These are phyloP conservation scores for Thalassophryne amazonica DNA, from an alignment of 2,797 vertebrate genomes.

Conservation along the genomic window DNA sequence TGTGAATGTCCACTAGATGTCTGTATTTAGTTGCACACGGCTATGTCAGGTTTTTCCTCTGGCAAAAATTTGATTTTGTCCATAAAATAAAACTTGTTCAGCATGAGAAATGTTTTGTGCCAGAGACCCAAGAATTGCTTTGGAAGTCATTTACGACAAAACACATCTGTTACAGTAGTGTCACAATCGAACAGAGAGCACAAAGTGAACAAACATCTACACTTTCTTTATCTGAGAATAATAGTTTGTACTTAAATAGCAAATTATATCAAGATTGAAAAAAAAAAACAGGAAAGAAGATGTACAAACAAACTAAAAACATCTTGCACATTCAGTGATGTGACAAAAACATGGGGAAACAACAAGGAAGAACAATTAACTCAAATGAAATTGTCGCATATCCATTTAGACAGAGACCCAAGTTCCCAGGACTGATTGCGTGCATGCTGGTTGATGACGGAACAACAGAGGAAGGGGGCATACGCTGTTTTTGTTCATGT, in stretches of 20 bases:
- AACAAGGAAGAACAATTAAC: constrained; percentile 58
- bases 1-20: constrained; percentile 43
- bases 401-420: constrained; percentile 15
- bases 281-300: constrained; percentile 72
- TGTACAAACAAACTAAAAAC: constrained; percentile 76
- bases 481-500: constrained; percentile 38
- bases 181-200: too few species aligned
- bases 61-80: too few species aligned
- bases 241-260: constrained; percentile 78
- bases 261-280: constrained; percentile 58
- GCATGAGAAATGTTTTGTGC: too few species aligned
- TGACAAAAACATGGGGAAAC: constrained; percentile 55
- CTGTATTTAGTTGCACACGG: constrained; percentile 8
- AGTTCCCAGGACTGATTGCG: constrained; percentile 63
- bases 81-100: too few species aligned
- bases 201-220: constrained; percentile 51
- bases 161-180: too few species aligned
- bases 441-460: constrained; percentile 39
- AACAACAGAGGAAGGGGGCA: constrained; percentile 22
- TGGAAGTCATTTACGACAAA: too few species aligned
- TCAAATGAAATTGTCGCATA: constrained; percentile 19
- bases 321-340: constrained; percentile 49
- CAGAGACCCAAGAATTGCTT: too few species aligned
- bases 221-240: constrained; percentile 72
- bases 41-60: neutral